These are phyloP conservation scores for Stigmatopora argus DNA, from an alignment of 2,113 vertebrate species.

Conservation along the genomic window DNA sequence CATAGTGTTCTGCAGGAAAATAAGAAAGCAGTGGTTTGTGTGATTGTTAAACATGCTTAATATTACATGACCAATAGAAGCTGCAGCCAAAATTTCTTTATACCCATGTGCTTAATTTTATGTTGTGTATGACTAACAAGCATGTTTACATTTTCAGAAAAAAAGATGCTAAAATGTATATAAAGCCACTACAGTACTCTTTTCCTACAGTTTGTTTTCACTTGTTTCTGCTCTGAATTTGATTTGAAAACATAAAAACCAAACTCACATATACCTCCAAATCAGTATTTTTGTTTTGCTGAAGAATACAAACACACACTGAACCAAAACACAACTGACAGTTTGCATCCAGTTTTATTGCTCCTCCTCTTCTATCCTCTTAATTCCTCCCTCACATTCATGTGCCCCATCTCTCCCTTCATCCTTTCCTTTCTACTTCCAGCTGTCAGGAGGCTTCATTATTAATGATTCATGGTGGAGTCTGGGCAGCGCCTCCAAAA, in stretches of 20 bases:
- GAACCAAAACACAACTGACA: conserved; percentile 62
- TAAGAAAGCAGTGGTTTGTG: background rate
- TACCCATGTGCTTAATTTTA: conserved; percentile 1
- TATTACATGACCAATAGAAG: background rate
- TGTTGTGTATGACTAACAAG: background rate
- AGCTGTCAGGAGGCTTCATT: conserved; percentile 69
- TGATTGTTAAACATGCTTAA: background rate
- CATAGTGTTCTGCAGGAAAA: background rate
- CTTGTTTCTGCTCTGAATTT: conserved; percentile 23
- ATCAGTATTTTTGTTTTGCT: conserved; percentile 43
- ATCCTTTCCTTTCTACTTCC: conserved; percentile 39
- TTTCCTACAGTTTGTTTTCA: conserved; percentile 17
- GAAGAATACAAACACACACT: conserved; percentile 46
- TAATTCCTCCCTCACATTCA: conserved; percentile 36
- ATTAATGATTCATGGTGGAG: conserved; percentile 69
- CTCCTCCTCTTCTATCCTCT: conserved; percentile 29
- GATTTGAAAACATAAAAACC: conserved; percentile 21
- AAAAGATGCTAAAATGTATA: conserved; percentile 15
- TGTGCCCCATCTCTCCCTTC: conserved; percentile 3
- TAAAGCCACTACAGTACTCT: conserved; percentile 3
- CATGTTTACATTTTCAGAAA: background rate
- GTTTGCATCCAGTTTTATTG: conserved; percentile 52
- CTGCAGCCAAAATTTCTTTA: background rate
- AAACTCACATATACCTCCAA: background rate
- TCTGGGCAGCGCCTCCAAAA: conserved; percentile 64